phyloP scores from a whole-genome alignment of 1,140 invertebrate genomes.

The Globodera ellingtonae region DNA sequence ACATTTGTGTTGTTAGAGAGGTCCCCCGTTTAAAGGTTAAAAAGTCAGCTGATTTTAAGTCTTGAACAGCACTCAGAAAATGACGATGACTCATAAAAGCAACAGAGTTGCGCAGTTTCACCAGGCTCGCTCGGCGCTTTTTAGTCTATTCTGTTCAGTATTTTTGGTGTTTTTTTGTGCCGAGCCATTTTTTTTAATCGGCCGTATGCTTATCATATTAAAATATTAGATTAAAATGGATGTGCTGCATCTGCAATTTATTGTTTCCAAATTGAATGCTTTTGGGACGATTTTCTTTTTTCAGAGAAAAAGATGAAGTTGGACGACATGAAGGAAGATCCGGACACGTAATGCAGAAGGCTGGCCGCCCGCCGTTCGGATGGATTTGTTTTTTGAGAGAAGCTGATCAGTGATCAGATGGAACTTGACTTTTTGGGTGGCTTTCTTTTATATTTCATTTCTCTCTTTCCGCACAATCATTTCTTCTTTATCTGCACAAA shows the following conservation, averaged over 20 bases:
- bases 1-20: not conserved
- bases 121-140: not conserved
- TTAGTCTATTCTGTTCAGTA: not conserved
- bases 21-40: too few relatives aligned
- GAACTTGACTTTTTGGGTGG: too few relatives aligned
- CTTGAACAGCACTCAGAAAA: not conserved
- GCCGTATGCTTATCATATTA: not conserved
- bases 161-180: not conserved
- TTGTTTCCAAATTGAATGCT: too few relatives aligned
- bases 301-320: not conserved
- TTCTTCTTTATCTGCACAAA: too few relatives aligned
- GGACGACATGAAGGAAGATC: constrained; percentile 3
- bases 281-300: not conserved
- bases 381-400: too few relatives aligned
- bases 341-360: not conserved
- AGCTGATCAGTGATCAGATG: too few relatives aligned
- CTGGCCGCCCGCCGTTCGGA: not conserved
- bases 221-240: not conserved
- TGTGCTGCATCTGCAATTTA: too few relatives aligned
- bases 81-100: constrained; percentile 12
- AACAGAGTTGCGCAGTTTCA: not conserved
- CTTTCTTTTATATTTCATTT: too few relatives aligned
- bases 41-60: too few relatives aligned
- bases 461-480: too few relatives aligned
- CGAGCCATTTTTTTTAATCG: not conserved